Evolutionary conservation across 1,140 invertebrate genomes (phyloP).

Genomic region (Hyphantria cunea): DNA sequence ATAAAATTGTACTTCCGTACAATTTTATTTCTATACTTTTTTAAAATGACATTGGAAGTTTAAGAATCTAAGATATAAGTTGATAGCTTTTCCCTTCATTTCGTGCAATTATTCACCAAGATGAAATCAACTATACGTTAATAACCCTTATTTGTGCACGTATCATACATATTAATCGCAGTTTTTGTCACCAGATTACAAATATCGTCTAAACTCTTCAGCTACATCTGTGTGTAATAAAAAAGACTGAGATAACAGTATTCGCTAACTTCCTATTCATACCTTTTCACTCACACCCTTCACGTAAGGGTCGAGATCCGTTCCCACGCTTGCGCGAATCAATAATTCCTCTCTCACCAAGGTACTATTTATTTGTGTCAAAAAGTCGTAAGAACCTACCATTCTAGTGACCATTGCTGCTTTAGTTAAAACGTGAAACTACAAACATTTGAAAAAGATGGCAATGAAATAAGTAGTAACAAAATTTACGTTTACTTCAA

Average conservation of each 20-base stretch:
- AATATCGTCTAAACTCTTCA: constrained; percentile 18
- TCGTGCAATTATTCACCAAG: too few relatives aligned
- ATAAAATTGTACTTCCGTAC: too few relatives aligned
- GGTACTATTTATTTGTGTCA: constrained; percentile 12
- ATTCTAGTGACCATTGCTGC: neutral
- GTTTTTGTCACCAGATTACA: too few relatives aligned
- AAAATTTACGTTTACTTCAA: neutral
- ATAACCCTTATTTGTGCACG: constrained; percentile 7
- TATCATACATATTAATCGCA: constrained; percentile 3
- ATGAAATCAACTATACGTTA: neutral
- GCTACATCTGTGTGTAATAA: neutral
- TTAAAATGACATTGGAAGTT: too few relatives aligned
- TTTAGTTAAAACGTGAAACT: neutral
- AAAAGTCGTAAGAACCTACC: neutral
- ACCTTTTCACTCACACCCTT: constrained; percentile 37
- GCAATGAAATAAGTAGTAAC: constrained; percentile 38
- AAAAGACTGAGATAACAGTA: constrained; percentile 37
- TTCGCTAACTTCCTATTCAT: constrained; percentile 7
- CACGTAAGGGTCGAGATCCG: constrained; percentile 46
- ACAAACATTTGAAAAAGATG: too few relatives aligned
- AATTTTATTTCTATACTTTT: too few relatives aligned
- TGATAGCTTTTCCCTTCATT: too few relatives aligned
- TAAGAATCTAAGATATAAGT: too few relatives aligned
- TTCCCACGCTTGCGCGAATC: constrained; percentile 72
- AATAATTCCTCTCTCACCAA: constrained; percentile 54